These are phyloP conservation scores for Hapalemur alaotrensis DNA, from an alignment of 2,797 vertebrate species.

Conservation along the genomic window DNA sequence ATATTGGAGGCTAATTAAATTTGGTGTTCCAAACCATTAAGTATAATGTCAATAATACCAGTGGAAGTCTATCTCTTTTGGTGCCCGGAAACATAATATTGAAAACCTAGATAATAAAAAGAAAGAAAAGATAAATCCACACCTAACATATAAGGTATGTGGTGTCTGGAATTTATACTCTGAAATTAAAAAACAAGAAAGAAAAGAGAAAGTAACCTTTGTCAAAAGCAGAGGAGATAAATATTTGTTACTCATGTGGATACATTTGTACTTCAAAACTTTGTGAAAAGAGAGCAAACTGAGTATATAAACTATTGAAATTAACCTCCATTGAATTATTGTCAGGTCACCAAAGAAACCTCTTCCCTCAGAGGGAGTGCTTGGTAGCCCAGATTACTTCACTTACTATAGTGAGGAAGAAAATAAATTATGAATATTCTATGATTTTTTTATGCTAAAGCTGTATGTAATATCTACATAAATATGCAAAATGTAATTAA, in stretches of 20 bases:
- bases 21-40: conserved; percentile 55
- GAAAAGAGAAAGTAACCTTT: not conserved
- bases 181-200: not conserved
- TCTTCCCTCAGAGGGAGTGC: not conserved
- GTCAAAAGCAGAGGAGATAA: not conserved
- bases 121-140: not conserved
- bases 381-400: not conserved
- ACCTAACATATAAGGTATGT: too few species aligned
- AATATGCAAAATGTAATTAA: not conserved
- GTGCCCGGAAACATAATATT: not conserved
- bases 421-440: not conserved
- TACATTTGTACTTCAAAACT: not conserved
- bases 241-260: not conserved
- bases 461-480: not conserved
- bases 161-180: too few species aligned
- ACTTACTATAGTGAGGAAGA: not conserved
- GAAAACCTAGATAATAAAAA: not conserved
- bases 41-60: conserved; percentile 48
- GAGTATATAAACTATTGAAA: not conserved
- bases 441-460: not conserved
- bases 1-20: conserved; percentile 66
- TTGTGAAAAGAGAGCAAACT: not conserved
- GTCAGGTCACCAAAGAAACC: not conserved
- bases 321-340: not conserved
- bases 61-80: conserved; percentile 8